Base-by-base conservation (phyloP, 2,797 vertebrate genomes). In the Coregonus suidteri region DNA sequence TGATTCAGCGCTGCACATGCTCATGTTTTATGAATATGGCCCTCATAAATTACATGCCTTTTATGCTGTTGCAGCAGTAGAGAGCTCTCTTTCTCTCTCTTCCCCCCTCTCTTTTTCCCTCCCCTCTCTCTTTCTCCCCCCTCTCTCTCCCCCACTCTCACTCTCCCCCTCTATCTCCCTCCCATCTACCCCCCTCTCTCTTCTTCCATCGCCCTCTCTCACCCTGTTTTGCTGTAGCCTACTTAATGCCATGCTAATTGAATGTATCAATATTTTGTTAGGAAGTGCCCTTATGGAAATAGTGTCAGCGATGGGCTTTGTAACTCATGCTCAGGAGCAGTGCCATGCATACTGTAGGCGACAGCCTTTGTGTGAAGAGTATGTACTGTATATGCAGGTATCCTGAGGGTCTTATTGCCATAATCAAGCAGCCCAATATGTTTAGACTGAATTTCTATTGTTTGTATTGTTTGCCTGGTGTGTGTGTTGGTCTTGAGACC, bases 21-120 rank as follows among this genome's bases (percentile, higher is more conserved):
- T 92, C 90, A 93, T 93, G 89, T 91, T 94, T 93, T 89, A 90
- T 90, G 85, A 90, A 88, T 85, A 84, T 76, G 78, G 78, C 82
- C 80, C 79, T 88, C 73, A 88, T 91, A 89, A 91, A 90, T 89
- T 84, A 88, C 84, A 89, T 9, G 73, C 79, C 77, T 73, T 83
- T 87, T 82, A 82, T 85, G 81, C 88, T 85, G 86, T 81, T 75
- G 82, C 83, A 85, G 86, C 86, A 79, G 37, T 51, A 11, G n/a
- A 51, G 30, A 25, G 18, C 20, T 20, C 69, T 71, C 69, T 68
- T 31, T 35, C 66, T 34, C 18, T 68, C 66, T 68, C 31, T 68
- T 64, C 25, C 13, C 41, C 72, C 37, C 69, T 25, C 25, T 25
- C 25, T 25, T 25, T 25, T 25, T 25, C 25, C 25, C 25, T 25